Conservation (phyloP, 1,140 invertebrate genomes). For the Trachymyrmex septentrionalis region DNA sequence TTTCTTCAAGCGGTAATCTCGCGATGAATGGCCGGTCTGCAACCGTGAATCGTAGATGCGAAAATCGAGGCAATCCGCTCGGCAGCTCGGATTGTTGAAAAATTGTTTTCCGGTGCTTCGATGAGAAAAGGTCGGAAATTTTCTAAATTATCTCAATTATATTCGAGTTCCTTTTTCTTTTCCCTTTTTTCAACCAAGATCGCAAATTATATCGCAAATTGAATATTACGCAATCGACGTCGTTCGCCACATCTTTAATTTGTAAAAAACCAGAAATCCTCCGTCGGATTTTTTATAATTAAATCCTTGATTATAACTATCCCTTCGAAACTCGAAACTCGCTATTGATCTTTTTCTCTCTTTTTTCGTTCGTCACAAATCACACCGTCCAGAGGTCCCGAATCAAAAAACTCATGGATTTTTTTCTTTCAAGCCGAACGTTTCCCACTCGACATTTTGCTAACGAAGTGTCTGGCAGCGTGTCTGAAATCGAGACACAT, state of each 20-base stretch:
- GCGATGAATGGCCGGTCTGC: constrained; percentile 26
- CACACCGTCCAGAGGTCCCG: neutral
- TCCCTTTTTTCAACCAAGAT: neutral
- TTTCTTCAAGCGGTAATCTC: constrained; percentile 43
- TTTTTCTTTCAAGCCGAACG: neutral
- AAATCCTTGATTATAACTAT: neutral
- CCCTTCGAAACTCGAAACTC: neutral
- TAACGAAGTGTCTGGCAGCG: neutral
- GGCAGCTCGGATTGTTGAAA: neutral
- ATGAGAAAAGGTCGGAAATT: neutral
- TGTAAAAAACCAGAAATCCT: neutral
- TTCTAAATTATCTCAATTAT: neutral
- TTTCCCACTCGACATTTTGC: neutral
- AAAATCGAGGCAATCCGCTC: constrained; percentile 20
- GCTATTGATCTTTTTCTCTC: neutral
- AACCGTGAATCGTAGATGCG: neutral
- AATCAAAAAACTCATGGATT: neutral
- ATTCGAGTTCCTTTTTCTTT: neutral
- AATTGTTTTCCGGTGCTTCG: neutral
- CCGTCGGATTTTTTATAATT: neutral
- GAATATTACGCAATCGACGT: no score
- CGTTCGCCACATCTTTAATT: neutral
- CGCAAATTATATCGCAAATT: neutral
- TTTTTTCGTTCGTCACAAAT: neutral
- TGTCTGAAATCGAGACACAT: neutral